Percentiles rank a stretch among this genome's conserved stretches.
Evolutionary conservation across 1,140 invertebrate species (phyloP).

Genomic region (Ditylenchus dipsaci): DNA sequence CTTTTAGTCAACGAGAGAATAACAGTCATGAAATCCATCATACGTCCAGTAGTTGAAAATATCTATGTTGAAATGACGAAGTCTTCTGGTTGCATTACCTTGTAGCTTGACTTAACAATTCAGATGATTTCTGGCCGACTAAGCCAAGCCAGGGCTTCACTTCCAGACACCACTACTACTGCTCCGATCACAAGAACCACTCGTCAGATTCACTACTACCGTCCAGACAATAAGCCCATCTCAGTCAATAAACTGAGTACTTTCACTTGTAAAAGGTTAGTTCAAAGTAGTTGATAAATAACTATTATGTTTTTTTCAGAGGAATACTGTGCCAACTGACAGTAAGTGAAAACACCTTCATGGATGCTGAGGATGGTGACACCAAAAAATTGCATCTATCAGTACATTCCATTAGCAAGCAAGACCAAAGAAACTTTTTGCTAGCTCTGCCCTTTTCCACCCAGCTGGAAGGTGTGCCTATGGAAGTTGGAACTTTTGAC

Average conservation of each 20-base stretch:
- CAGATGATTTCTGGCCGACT: conserved; percentile 18
- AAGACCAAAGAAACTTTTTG: conserved; percentile 15
- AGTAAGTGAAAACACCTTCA: conserved; percentile 26
- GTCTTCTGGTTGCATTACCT: no score
- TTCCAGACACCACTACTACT: neutral
- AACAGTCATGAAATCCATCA: no score
- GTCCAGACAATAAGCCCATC: conserved; percentile 8
- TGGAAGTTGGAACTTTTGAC: conserved; percentile 13
- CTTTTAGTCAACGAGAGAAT: no score
- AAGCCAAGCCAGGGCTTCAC: conserved; percentile 4
- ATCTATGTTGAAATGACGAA: no score
- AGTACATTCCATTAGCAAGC: conserved; percentile 14
- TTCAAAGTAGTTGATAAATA: neutral
- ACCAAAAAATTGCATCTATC: conserved; percentile 8
- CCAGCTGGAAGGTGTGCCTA: conserved; percentile 15
- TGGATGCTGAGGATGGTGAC: conserved; percentile 26
- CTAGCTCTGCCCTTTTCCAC: conserved; percentile 1
- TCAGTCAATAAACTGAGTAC: conserved; percentile 17
- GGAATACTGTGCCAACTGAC: conserved; percentile 20
- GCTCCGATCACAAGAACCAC: conserved; percentile 13
- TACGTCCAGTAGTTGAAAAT: no score
- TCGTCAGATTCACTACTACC: conserved; percentile 8
- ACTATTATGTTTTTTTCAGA: conserved; percentile 1
- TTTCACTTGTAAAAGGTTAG: conserved; percentile 4
- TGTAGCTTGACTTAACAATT: no score